phyloP scores from a whole-genome alignment of 2,888 invertebrate species.

The Amphiduros pacificus region DNA sequence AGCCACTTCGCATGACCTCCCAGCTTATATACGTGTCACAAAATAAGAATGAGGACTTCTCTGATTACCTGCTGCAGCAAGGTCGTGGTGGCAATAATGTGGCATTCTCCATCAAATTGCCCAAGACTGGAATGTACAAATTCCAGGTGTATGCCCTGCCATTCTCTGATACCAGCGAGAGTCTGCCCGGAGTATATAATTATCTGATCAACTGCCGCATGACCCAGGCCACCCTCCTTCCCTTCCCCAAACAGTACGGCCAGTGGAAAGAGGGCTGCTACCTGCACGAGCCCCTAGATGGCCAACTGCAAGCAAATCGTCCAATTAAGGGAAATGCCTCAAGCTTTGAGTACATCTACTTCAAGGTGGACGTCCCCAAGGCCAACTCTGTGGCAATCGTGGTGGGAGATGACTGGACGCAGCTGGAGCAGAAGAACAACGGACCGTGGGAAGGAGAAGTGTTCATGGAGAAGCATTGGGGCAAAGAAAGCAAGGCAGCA shows the following conservation, averaged over 20 bases:
- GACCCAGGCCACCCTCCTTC: conserved; percentile 33
- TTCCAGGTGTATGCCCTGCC: conserved; percentile 57
- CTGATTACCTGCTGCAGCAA: conserved; percentile 56
- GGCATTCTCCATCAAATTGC: conserved; percentile 46
- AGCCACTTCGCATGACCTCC: conserved; percentile 55
- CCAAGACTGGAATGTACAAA: conserved; percentile 56
- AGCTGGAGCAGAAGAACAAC: conserved; percentile 41
- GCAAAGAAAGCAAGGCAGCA: conserved; percentile 45
- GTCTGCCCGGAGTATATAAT: conserved; percentile 59
- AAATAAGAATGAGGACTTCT: conserved; percentile 44
- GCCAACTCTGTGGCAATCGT: conserved; percentile 58
- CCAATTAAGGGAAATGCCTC: conserved; percentile 33
- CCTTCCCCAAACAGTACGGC: conserved; percentile 60
- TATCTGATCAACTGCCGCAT: conserved; percentile 56
- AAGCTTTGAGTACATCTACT: conserved; percentile 28
- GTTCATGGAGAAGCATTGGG: conserved; percentile 42
- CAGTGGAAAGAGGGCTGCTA: conserved; percentile 61
- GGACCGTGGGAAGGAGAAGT: conserved; percentile 53
- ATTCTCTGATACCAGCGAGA: conserved; percentile 49
- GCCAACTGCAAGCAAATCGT: conserved; percentile 36
- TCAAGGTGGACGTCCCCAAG: conserved; percentile 50
- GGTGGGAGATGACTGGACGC: conserved; percentile 56
- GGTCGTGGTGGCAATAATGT: conserved; percentile 40
- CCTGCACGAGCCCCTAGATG: conserved; percentile 50
- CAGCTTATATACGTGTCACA: conserved; percentile 47